A percentile compares a stretch with the other conserved stretches of the same genome.
These are phyloP conservation scores for Drosophila nigromelanica DNA, from an alignment of 1,140 invertebrate species.

Conservation along the genomic window DNA sequence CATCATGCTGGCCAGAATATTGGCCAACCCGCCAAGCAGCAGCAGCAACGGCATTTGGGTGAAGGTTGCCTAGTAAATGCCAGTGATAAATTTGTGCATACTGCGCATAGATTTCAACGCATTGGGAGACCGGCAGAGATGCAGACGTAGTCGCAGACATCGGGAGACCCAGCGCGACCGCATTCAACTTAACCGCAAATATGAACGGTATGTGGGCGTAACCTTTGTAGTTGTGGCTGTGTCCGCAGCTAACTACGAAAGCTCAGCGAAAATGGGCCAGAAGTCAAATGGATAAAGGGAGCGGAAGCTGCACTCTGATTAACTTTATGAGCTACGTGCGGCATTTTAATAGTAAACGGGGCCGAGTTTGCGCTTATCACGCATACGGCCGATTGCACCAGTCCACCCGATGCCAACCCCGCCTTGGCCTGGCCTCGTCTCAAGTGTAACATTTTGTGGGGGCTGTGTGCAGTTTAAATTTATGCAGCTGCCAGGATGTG, in stretches of 20 bases:
- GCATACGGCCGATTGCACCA: constrained; percentile 49
- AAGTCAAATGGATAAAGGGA: constrained; percentile 4
- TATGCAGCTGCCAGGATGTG: constrained; percentile 62
- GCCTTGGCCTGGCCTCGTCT: constrained; percentile 51
- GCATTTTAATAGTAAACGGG: constrained; percentile 66
- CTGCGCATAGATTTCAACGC: constrained; percentile 74
- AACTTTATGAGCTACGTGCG: constrained; percentile 78
- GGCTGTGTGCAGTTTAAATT: constrained; percentile 67
- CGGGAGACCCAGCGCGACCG: constrained; percentile 18
- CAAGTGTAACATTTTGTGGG: constrained; percentile 74
- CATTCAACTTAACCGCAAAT: constrained; percentile 57
- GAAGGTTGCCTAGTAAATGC: constrained; percentile 75
- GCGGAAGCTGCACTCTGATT: constrained; percentile 58
- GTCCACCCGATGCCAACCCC: background rate
- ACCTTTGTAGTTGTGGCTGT: constrained; percentile 66
- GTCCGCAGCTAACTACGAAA: constrained; percentile 29
- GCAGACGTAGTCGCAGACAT: constrained; percentile 29
- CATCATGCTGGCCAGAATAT: constrained; percentile 61
- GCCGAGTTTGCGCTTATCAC: constrained; percentile 60
- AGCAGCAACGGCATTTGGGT: constrained; percentile 66
- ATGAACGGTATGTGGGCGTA: constrained; percentile 59
- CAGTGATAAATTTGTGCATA: constrained; percentile 80
- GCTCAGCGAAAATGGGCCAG: constrained; percentile 25
- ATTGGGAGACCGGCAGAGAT: constrained; percentile 17
- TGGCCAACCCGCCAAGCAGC: constrained; percentile 37